Percentiles rank a stretch among this genome's conserved stretches.
Conservation (phyloP, 2,888 invertebrate species). For the Amphipyra berbera region DNA sequence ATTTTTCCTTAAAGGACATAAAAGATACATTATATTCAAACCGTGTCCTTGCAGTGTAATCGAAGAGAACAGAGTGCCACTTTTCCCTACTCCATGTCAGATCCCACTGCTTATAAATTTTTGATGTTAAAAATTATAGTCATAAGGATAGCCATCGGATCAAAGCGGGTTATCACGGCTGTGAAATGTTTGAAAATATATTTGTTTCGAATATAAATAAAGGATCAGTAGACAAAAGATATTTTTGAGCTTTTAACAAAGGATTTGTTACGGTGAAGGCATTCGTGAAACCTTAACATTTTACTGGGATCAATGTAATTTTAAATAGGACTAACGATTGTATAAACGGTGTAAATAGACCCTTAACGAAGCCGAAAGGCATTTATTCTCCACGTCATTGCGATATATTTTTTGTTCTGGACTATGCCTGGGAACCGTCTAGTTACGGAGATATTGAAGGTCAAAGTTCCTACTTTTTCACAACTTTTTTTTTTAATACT, state of each 20-base stretch:
- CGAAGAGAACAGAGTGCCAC: conserved; percentile 30
- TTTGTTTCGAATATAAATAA: conserved; percentile 17
- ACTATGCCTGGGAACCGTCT: too few species aligned
- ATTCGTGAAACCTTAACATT: not conserved
- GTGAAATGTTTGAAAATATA: conserved; percentile 29
- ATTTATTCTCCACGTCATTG: too few species aligned
- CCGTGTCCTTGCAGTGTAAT: conserved; percentile 11
- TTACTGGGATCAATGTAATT: not conserved
- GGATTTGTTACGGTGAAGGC: not conserved
- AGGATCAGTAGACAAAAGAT: conserved; percentile 18
- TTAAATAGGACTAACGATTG: too few species aligned
- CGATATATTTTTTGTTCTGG: too few species aligned
- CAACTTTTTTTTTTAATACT: too few species aligned
- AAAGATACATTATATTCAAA: conserved; percentile 17
- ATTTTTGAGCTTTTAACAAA: conserved; percentile 16
- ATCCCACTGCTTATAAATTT: conserved; percentile 21
- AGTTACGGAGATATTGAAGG: too few species aligned
- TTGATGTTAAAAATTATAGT: conserved; percentile 31
- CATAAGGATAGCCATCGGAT: conserved; percentile 28
- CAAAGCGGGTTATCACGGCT: conserved; percentile 32
- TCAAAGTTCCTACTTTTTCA: too few species aligned
- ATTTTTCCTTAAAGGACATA: conserved; percentile 12
- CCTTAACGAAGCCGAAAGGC: too few species aligned
- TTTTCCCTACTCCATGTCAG: conserved; percentile 16
- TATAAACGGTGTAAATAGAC: too few species aligned